Percentiles rank a stretch among this genome's conserved stretches.
These are phyloP conservation scores for Tuberolachnus salignus DNA, from an alignment of 2,888 invertebrate species.

Conservation along the genomic window DNA sequence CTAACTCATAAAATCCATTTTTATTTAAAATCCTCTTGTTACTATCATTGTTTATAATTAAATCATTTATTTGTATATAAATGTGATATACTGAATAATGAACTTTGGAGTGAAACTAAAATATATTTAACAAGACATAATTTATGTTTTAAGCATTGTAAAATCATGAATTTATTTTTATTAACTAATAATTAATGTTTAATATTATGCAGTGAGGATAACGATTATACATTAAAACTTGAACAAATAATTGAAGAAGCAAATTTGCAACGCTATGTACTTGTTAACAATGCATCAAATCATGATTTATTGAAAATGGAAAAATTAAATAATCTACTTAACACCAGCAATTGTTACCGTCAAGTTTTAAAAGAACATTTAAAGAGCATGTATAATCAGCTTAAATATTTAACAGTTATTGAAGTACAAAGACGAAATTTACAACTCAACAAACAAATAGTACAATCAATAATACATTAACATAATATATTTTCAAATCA, in stretches of 20 bases:
- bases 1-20: no score
- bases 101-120: no score
- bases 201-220: conserved; percentile 5
- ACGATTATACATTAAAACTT: conserved; percentile 34
- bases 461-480: neutral
- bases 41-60: no score
- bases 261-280: conserved; percentile 21
- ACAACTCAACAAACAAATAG: conserved; percentile 41
- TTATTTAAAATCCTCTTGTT: no score
- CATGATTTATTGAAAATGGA: conserved; percentile 34
- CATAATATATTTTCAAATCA: neutral
- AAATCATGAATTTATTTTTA: neutral
- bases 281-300: conserved; percentile 29
- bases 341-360: conserved; percentile 44
- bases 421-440: conserved; percentile 35
- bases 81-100: no score
- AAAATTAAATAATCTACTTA: conserved; percentile 35
- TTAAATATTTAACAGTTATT: conserved; percentile 38
- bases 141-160: neutral
- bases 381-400: conserved; percentile 46
- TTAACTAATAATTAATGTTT: conserved; percentile 15
- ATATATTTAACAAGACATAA: no score
- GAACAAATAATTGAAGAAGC: conserved; percentile 39
- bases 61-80: no score
- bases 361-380: conserved; percentile 50